Percentiles rank a stretch among this genome's conserved stretches.
These are phyloP conservation scores for Sympetrum striolatum DNA, from an alignment of 2,888 invertebrate species.

Conservation along the genomic window DNA sequence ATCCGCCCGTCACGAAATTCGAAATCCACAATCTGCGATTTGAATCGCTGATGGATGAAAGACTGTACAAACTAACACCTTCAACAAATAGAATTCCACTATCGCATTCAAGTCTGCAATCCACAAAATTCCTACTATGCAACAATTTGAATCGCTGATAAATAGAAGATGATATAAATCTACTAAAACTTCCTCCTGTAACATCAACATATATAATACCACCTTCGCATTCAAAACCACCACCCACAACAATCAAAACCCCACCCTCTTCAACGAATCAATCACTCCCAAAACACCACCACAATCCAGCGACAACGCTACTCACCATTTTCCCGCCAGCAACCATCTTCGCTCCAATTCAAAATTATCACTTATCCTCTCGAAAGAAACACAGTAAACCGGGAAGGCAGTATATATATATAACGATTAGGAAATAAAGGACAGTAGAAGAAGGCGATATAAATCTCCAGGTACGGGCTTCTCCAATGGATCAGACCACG, in stretches of 20 bases:
- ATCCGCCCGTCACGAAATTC: no score
- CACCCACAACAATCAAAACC: no score
- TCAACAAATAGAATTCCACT: no score
- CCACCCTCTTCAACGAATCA: no score
- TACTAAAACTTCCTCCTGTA: background rate
- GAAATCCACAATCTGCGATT: no score
- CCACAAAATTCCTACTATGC: no score
- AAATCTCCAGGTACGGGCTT: background rate
- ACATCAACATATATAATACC: no score
- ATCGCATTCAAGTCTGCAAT: no score
- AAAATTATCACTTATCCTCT: background rate
- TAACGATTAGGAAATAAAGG: background rate
- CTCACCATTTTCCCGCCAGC: slow-evolving; percentile 38
- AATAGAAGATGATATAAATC: background rate
- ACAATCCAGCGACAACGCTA: background rate
- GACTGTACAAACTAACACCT: no score
- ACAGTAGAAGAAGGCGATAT: background rate
- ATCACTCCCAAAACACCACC: background rate
- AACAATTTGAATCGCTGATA: no score
- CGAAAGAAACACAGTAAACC: background rate
- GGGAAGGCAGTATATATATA: background rate
- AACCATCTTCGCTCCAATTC: slow-evolving; percentile 6
- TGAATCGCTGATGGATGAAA: no score
- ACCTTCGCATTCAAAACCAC: no score
- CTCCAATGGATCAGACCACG: background rate